Evolutionary conservation across 2,888 invertebrate genomes (phyloP), one percentile per base, ranked within the genome.

Genomic region (Dryococelus australis): DNA sequence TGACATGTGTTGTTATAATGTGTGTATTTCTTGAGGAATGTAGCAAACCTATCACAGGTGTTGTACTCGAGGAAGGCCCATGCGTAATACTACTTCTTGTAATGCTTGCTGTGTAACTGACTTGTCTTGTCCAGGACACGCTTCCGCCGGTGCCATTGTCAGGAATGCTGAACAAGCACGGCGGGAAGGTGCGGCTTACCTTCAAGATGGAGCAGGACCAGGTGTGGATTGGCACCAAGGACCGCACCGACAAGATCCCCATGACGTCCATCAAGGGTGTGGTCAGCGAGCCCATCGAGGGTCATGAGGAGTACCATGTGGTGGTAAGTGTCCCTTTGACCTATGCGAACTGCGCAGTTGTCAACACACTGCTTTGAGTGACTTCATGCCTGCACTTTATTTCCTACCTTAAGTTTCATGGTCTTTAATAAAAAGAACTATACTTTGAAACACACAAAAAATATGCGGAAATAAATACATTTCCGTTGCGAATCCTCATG

Each of bases 161-260:
- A 89, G 98, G 98, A 85, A 98, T 98, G 98, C 93, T 98, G 91
- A 98, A 98, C 92, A 97, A 97, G 92, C 95, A 95, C 88, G 97
- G 98, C 26, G 97, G 97, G 8, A 98, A 98, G 94, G 97, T 98
- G 86, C 94, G 98, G 90, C 94, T 98, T 88, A 98, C 98, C 85
- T 98, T 98, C 92, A 98, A 98, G 94, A 94, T 98, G 90, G 98
- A 98, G 92, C 94, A 95, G 90, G 98, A 98, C 92, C 97, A 98
- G 92, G 93, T 98, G 26, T 98, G 98, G 98, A 95, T 98, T 84
- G 97, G 98, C 88, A 98, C 98, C 85, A 98, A 98, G 93, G 98
- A 98, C 92, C 94, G 98, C 90, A 98, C 98, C 88, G 97, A 98
- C 91, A 98, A 98, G 93, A 94, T 98, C 91, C 96, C 97, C 89